Evolutionary conservation across 2,113 vertebrate species (phyloP).

Genomic region (Oncorhynchus tshawytscha): DNA sequence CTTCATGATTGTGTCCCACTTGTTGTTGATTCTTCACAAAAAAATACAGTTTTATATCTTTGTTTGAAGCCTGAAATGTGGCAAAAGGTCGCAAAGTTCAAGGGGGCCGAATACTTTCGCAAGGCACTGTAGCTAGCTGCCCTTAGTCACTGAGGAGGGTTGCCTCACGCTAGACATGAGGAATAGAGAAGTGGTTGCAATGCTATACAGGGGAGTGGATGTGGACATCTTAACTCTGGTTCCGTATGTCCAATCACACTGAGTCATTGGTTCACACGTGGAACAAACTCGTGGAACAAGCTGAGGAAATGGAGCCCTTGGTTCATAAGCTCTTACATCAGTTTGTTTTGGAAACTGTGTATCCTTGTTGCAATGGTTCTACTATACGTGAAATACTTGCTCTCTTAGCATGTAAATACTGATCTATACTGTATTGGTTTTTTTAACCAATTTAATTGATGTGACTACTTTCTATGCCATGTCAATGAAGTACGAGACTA

Average conservation of each 20-base stretch:
- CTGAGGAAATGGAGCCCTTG: conserved; percentile 12
- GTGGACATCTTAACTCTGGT: background rate
- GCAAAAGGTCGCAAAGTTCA: no score
- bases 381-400: background rate
- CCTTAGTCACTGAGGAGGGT: conserved; percentile 1
- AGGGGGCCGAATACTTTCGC: no score
- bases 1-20: no score
- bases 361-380: background rate
- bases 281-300: background rate
- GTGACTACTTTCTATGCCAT: background rate
- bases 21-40: no score
- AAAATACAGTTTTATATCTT: no score
- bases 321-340: background rate
- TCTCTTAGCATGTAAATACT: background rate
- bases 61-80: no score
- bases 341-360: background rate
- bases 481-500: background rate
- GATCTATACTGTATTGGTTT: background rate
- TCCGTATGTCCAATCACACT: background rate
- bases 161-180: background rate
- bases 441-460: background rate
- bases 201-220: conserved; percentile 12
- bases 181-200: conserved; percentile 39
- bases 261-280: no score
- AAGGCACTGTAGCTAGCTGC: background rate